Base-by-base conservation (phyloP, 2,888 invertebrate genomes). In the Agrotis exclamationis region DNA sequence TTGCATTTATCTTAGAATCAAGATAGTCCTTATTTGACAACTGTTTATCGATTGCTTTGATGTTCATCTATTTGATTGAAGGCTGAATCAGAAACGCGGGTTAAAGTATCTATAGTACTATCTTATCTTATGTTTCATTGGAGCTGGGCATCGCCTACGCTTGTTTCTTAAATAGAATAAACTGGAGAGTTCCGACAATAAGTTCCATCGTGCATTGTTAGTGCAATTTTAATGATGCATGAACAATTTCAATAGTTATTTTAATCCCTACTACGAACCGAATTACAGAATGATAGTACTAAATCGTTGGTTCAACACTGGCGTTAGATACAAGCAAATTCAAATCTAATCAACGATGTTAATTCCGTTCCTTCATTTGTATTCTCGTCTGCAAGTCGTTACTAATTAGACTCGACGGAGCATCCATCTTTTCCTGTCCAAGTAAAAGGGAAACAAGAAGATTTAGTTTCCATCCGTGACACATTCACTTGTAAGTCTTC, bases 1-100 rank as follows among this genome's bases (percentile, higher is more conserved):
- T 69, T 68, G 68, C 66, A 70, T n/a, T n/a, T 83, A 81, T 80
- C 70, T 74, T 74, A 71, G 56, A 79, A 85, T 80, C 69, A 63
- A 72, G 59, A 80, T 86, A 82, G 77, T 84, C 85, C 86, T 82
- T 86, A 77, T 83, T 83, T 82, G 81, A 79, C 72, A 63, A 66
- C 62, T 70, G 67, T 73, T 77, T 77, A 79, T 74, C 64, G 72
- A 64, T 76, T 74, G 63, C 71, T 70, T 80, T 60, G 66, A 70
- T 70, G 56, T 50, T 56, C 59, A 54, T 60, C 50, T 60, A n/a
- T 63, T 53, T 62, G 70, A 62, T 50, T 60, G 63, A 63, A 63
- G 56, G 51, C 16, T 74, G 51, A 57, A 53, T 56, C 16, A 59
- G 18, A 45, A 16, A 57, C 11, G 45, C 16, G 48, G 33, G 48